A percentile compares a stretch with the other conserved stretches of the same genome.
Evolutionary conservation across 1,140 invertebrate species (phyloP).

Genomic region (Ostrea edulis): DNA sequence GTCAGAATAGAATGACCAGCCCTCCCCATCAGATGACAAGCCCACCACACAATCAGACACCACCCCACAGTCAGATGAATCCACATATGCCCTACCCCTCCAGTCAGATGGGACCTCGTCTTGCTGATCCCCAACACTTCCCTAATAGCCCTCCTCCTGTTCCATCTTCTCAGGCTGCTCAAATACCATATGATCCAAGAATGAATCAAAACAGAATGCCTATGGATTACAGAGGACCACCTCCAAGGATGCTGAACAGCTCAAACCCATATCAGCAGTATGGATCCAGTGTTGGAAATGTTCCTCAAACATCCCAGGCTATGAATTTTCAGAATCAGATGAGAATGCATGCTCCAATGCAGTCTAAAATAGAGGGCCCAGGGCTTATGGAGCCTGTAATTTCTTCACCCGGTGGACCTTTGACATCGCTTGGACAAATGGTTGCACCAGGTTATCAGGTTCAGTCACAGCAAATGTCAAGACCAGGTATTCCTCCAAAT

Average conservation of each 20-base stretch:
- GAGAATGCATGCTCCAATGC: neutral
- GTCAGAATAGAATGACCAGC: neutral
- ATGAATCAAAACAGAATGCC: neutral
- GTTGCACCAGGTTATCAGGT: conserved; percentile 18
- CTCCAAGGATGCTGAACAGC: conserved; percentile 27
- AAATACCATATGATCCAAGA: conserved; percentile 19
- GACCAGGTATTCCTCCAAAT: conserved; percentile 5
- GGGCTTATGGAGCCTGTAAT: conserved; percentile 29
- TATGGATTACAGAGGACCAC: neutral
- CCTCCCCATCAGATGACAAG: conserved; percentile 40
- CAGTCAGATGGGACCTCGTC: conserved; percentile 23
- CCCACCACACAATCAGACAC: conserved; percentile 38
- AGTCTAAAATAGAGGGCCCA: conserved; percentile 2
- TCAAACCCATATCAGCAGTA: conserved; percentile 39
- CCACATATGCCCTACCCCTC: conserved; percentile 30
- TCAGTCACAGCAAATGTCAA: neutral
- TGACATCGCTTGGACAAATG: conserved; percentile 18
- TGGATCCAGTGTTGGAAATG: conserved; percentile 41
- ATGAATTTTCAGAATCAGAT: conserved; percentile 11
- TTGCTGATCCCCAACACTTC: neutral
- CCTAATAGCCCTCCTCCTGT: conserved; percentile 24
- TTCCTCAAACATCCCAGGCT: conserved; percentile 34
- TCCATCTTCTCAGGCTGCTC: neutral
- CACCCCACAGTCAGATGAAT: conserved; percentile 41
- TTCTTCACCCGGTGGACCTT: neutral